A percentile compares a stretch with the other conserved stretches of the same genome.
Conservation (phyloP, 2,113 vertebrate genomes). For the Atrichornis clamosus region DNA sequence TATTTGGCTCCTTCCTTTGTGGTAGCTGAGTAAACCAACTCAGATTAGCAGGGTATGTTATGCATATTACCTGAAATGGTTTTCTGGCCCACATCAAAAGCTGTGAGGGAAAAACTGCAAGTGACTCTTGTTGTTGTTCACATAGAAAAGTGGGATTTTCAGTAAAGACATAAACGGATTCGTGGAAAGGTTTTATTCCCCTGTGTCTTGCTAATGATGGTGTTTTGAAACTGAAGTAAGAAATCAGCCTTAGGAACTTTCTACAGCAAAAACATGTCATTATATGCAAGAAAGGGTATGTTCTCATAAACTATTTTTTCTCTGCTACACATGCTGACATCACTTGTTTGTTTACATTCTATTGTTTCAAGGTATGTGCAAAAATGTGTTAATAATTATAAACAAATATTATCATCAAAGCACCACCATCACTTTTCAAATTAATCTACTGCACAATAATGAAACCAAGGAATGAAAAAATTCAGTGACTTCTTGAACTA, state of each 20-base stretch:
- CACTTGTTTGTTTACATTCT: conserved; percentile 30
- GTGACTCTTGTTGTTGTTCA: background rate
- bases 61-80: conserved; percentile 3
- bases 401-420: background rate
- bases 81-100: conserved; percentile 26
- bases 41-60: background rate
- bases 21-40: background rate
- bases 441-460: background rate
- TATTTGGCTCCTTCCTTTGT: conserved; percentile 26
- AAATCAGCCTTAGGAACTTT: conserved; percentile 49
- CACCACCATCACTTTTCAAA: background rate
- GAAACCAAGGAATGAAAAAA: background rate
- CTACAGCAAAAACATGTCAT: conserved; percentile 56
- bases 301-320: conserved; percentile 34
- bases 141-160: background rate
- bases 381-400: background rate
- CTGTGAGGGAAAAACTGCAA: background rate
- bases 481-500: background rate
- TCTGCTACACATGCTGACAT: conserved; percentile 1
- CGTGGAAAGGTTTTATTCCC: conserved; percentile 12
- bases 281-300: conserved; percentile 46
- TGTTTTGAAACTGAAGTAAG: conserved; percentile 43
- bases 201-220: conserved; percentile 25
- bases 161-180: conserved; percentile 38
- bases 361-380: background rate